These are phyloP conservation scores for Dermochelys coriacea DNA, from an alignment of 2,797 vertebrate species.

Conservation along the genomic window DNA sequence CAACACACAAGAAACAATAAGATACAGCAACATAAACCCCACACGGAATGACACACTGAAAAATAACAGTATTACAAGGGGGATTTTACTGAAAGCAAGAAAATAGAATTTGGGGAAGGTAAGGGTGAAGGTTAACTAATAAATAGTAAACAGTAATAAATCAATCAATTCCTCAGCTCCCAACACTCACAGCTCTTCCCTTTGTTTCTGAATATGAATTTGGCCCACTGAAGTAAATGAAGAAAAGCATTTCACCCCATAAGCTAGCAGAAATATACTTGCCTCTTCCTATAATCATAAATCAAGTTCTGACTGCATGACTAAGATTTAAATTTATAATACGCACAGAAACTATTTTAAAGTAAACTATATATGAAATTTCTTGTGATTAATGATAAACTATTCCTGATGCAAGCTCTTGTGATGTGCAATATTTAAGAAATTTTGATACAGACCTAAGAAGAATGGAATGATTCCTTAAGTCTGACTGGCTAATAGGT, in stretches of 20 bases:
- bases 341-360: not conserved
- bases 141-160: too few relatives aligned
- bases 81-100: too few relatives aligned
- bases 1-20: too few relatives aligned
- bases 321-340: slow-evolving; percentile 22
- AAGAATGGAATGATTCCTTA: not conserved
- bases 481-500: not conserved
- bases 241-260: not conserved
- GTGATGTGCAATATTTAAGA: not conserved
- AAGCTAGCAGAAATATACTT: not conserved
- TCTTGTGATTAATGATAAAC: not conserved
- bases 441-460: slow-evolving; percentile 8
- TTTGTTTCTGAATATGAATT: not conserved
- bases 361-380: not conserved
- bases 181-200: not conserved
- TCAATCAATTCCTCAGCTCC: too few relatives aligned
- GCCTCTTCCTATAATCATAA: not conserved
- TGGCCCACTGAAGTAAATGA: not conserved
- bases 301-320: not conserved
- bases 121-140: too few relatives aligned
- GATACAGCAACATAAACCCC: too few relatives aligned
- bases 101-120: too few relatives aligned
- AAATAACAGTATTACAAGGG: too few relatives aligned
- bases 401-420: not conserved
- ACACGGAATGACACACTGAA: too few relatives aligned